Evolutionary conservation across 1,140 invertebrate species (phyloP).

Genomic region (Drosophila nannoptera): DNA sequence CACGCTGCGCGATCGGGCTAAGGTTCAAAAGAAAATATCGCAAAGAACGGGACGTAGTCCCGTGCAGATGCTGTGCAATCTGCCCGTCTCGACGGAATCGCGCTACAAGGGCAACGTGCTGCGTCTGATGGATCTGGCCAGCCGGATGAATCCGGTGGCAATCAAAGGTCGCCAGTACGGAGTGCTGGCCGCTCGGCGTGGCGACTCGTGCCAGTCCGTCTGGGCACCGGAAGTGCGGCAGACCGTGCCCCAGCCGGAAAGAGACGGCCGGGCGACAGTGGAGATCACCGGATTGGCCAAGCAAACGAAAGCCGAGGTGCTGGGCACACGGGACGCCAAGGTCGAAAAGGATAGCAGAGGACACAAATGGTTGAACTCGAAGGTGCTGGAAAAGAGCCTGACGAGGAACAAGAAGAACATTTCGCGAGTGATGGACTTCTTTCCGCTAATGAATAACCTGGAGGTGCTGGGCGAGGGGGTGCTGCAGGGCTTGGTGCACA

Average conservation of each 20-base stretch:
- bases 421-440: slow-evolving; percentile 51
- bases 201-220: slow-evolving; percentile 13
- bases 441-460: slow-evolving; percentile 53
- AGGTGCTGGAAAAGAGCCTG: slow-evolving; percentile 42
- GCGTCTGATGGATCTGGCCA: slow-evolving; percentile 58
- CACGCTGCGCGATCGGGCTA: slow-evolving; percentile 38
- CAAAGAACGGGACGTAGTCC: slow-evolving; percentile 36
- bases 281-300: slow-evolving; percentile 54
- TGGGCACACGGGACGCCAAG: slow-evolving; percentile 2
- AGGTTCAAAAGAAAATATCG: slow-evolving; percentile 44
- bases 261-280: neutral
- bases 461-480: slow-evolving; percentile 48
- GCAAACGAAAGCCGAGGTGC: too few relatives aligned
- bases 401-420: slow-evolving; percentile 35
- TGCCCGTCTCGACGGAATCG: slow-evolving; percentile 37
- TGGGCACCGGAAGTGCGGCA: slow-evolving; percentile 35
- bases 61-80: slow-evolving; percentile 57
- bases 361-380: slow-evolving; percentile 50
- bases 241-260: slow-evolving; percentile 57
- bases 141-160: slow-evolving; percentile 50
- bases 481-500: neutral
- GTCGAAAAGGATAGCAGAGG: slow-evolving; percentile 37
- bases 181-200: slow-evolving; percentile 10
- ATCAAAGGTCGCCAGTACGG: neutral
- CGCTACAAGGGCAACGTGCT: slow-evolving; percentile 53